Evolutionary conservation across 2,113 vertebrate genomes (phyloP), one percentile per base, ranked within the genome.

Genomic region (Syngnathus scovelli): DNA sequence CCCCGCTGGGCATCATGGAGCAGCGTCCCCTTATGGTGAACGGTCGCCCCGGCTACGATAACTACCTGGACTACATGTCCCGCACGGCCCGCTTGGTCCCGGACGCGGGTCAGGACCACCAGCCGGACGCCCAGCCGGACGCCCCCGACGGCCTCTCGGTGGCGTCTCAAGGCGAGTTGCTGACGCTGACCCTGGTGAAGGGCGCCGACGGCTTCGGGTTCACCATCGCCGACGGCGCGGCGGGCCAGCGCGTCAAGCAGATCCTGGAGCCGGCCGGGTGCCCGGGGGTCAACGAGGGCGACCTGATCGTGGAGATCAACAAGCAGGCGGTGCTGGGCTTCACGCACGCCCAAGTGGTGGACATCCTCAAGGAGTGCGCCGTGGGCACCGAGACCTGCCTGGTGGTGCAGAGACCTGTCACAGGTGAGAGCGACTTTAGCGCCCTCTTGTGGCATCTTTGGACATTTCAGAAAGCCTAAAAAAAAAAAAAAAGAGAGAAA

Each of bases 261-360:
- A 94, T 99, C 85, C 92, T 98, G 91, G 96, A 98, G 89, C 92
- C 96, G 75, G 94, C 93, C 90, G 95, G 96, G 88, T 98, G 96
- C 86, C 95, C 95, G 65, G 96, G 96, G 71, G 92, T 99, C 79
- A 94, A 92, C 80, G 95, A 98, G 93, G 95, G 96, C 0, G 96
- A 99, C 91, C 94, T 99, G 80, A 95, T 99, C 79, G 87, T 96
- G 87, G 96, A 99, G 93, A 94, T 99, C 86, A 99, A 99, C 93
- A 95, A 95, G 90, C 94, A 95, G 85, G 92, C 91, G 62, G 95
- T 95, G 82, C 94, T 95, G 85, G 94, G 93, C 82, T 88, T 97
- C 90, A 93, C 92, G 78, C 96, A 99, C 93, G 90, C 93, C 39
- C 96, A 98, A 92, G 96, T 99, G 88, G 96, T 99, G 93, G 96